phyloP scores from a whole-genome alignment of 1,140 invertebrate genomes.

The Dysdera silvatica region DNA sequence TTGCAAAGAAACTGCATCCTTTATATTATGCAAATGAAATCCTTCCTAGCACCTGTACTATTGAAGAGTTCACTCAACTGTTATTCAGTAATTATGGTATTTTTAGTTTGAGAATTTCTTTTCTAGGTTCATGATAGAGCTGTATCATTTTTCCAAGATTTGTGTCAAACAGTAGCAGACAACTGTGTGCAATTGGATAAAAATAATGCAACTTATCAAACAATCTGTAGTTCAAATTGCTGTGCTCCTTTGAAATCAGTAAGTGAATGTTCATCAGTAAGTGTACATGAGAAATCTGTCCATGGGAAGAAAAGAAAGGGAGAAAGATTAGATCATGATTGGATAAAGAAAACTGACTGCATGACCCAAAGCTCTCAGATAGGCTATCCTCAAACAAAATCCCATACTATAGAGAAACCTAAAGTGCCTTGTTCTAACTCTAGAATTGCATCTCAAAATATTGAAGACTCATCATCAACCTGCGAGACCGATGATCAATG shows the following conservation, averaged over 20 bases:
- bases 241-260: conserved; percentile 4
- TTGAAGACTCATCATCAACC: too few species aligned
- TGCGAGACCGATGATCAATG: neutral
- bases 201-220: neutral
- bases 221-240: neutral
- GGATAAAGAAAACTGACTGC: neutral
- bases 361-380: too few species aligned
- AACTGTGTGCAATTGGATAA: conserved; percentile 6
- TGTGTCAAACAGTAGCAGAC: conserved; percentile 35
- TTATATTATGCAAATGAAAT: too few species aligned
- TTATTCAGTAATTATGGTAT: too few species aligned
- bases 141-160: conserved; percentile 41
- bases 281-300: neutral
- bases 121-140: conserved; percentile 40
- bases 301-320: conserved; percentile 25
- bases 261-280: conserved; percentile 6
- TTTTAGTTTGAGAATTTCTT: too few species aligned
- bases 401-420: too few species aligned
- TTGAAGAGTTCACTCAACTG: too few species aligned
- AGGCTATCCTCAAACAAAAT: too few species aligned
- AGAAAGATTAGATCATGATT: conserved; percentile 16
- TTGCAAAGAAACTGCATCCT: too few species aligned
- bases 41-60: too few species aligned
- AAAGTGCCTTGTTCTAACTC: too few species aligned
- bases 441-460: too few species aligned